Conservation (phyloP, 2,888 invertebrate species). For the Julus scandinavius region DNA sequence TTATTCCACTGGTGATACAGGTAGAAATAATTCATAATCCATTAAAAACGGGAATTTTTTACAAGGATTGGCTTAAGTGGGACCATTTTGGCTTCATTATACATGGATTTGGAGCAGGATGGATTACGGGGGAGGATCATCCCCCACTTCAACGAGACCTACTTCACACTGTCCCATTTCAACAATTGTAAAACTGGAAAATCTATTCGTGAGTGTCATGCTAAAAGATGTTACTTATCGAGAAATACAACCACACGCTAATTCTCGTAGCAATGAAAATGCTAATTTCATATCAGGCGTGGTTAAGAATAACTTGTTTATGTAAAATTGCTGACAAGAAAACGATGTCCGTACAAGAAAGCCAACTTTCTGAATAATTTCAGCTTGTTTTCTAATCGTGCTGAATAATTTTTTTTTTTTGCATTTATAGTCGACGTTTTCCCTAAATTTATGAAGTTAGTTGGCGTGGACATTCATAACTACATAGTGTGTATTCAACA, state of each 20-base stretch:
- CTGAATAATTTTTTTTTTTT: not conserved
- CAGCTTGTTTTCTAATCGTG: not conserved
- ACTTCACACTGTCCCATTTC: not conserved
- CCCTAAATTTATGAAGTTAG: not conserved
- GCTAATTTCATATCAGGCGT: not conserved
- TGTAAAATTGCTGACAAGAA: constrained; percentile 14
- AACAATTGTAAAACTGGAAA: not conserved
- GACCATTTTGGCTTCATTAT: not conserved
- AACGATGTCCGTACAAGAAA: not conserved
- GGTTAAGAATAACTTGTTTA: not conserved
- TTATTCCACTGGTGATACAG: not conserved
- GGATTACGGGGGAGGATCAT: constrained; percentile 21
- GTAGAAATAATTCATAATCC: not conserved
- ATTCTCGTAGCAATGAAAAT: not conserved
- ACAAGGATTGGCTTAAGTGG: not conserved
- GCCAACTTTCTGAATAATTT: not conserved
- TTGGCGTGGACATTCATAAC: too few relatives aligned
- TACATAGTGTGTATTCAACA: too few relatives aligned
- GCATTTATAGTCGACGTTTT: not conserved
- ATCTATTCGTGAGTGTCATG: not conserved
- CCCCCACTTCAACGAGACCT: not conserved
- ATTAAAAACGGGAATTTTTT: not conserved
- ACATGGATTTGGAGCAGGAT: constrained; percentile 18
- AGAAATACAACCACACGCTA: not conserved
- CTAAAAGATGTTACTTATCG: not conserved